Percentiles rank a stretch among this genome's conserved stretches.
These are phyloP conservation scores for Paragorgia papillata DNA, from an alignment of 92 coral and sea anemone genomes.

Conservation along the genomic window DNA sequence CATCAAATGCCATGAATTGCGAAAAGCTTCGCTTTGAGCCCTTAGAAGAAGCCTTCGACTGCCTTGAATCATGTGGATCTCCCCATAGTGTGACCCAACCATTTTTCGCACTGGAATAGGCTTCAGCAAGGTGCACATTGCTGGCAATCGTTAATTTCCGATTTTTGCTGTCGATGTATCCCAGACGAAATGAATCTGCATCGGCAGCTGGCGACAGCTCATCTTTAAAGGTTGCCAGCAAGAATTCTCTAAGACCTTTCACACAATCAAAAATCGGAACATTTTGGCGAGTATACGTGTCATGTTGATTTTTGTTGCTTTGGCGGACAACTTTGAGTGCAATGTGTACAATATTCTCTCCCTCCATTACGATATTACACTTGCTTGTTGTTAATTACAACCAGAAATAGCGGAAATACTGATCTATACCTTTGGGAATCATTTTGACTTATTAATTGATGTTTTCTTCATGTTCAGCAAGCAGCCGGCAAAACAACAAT, in stretches of 20 bases:
- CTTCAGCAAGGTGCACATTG: conserved; percentile 1
- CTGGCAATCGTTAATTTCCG: background rate
- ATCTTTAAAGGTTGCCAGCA: background rate
- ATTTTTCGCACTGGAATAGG: background rate
- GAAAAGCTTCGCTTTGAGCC: background rate
- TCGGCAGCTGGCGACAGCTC: conserved; percentile 26
- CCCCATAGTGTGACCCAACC: conserved; percentile 10
- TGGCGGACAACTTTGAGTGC: conserved; percentile 10
- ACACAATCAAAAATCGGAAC: conserved; percentile 15
- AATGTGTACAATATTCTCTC: conserved; percentile 4
- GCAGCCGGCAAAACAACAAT: too few species aligned
- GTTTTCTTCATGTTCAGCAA: too few species aligned
- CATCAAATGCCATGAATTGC: background rate
- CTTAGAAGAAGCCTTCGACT: background rate
- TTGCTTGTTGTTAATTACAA: too few species aligned
- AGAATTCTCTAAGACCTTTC: conserved; percentile 23
- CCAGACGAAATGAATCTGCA: background rate
- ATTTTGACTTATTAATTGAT: too few species aligned
- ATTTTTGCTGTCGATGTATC: conserved; percentile 3
- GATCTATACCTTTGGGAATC: too few species aligned
- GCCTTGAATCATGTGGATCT: background rate
- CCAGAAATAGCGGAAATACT: too few species aligned
- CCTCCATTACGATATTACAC: background rate
- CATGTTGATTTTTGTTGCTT: conserved; percentile 2
- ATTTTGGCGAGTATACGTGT: conserved; percentile 6